Conservation (phyloP, 2,113 vertebrate species). For the Corythoichthys intestinalis region DNA sequence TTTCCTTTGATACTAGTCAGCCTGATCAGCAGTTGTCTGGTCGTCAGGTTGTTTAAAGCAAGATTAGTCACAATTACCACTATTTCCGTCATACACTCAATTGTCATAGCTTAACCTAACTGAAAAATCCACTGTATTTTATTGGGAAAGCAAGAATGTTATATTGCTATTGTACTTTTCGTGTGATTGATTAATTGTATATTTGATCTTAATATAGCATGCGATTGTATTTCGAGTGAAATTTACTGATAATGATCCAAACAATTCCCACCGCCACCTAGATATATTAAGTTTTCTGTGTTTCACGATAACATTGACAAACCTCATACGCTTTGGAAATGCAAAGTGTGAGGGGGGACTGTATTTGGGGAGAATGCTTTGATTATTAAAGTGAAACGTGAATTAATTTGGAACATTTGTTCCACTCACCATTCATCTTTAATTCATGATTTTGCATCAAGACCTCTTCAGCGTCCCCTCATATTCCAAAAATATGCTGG, state of each 20-base stretch:
- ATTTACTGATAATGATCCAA: neutral
- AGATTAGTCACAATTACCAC: too few relatives aligned
- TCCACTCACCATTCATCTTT: conserved; percentile 6
- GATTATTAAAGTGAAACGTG: neutral
- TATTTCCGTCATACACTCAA: too few relatives aligned
- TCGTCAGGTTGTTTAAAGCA: too few relatives aligned
- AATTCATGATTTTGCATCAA: conserved; percentile 1
- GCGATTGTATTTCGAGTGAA: neutral
- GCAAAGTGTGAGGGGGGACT: too few relatives aligned
- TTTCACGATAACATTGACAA: neutral
- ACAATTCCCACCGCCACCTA: neutral
- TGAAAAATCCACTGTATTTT: too few relatives aligned
- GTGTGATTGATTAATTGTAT: too few relatives aligned
- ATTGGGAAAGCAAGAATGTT: too few relatives aligned
- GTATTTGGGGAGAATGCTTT: neutral
- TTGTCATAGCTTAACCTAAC: too few relatives aligned
- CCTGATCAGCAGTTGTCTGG: too few relatives aligned
- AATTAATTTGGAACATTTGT: conserved; percentile 4
- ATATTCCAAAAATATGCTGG: neutral
- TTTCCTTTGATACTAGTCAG: too few relatives aligned
- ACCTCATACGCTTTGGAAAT: neutral
- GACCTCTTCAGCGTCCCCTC: neutral
- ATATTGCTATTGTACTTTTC: too few relatives aligned
- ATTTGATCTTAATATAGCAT: neutral
- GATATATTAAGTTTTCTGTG: neutral